Percentiles rank a stretch among this genome's conserved stretches.
Evolutionary conservation across 2,113 vertebrate genomes (phyloP).

Genomic region (Rafetus swinhoei): DNA sequence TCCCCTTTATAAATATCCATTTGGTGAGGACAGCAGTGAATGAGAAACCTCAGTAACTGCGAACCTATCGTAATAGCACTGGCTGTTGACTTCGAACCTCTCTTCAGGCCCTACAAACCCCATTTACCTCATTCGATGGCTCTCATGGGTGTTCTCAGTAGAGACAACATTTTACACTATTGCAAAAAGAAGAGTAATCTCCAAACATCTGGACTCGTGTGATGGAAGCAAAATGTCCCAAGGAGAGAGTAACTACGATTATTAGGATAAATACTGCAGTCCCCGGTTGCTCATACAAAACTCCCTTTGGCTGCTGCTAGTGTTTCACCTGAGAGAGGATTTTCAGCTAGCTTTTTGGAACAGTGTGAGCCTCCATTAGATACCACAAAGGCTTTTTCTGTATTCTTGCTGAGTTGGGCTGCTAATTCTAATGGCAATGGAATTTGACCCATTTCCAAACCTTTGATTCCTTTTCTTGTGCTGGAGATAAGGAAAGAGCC

Average conservation of each 20-base stretch:
- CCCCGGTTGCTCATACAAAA: rapidly evolving
- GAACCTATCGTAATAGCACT: neutral
- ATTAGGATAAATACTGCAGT: rapidly evolving
- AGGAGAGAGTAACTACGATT: neutral
- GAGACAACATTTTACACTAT: neutral
- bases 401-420: slow-evolving; percentile 54
- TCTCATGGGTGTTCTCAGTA: neutral
- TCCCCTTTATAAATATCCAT: neutral
- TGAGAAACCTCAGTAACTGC: neutral
- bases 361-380: neutral
- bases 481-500: slow-evolving; percentile 72
- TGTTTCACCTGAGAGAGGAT: neutral
- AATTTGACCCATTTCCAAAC: slow-evolving; percentile 66
- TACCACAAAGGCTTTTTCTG: neutral
- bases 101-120: neutral
- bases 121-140: rapidly evolving
- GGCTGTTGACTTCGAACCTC: neutral
- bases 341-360: slow-evolving; percentile 19
- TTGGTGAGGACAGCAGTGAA: neutral
- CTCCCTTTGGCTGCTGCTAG: neutral
- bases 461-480: slow-evolving; percentile 65
- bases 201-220: neutral
- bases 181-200: neutral
- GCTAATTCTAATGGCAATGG: slow-evolving; percentile 68
- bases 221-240: slow-evolving; percentile 15